Base-by-base conservation (phyloP, 2,113 vertebrate species). In the Eudyptes chrysolophus region DNA sequence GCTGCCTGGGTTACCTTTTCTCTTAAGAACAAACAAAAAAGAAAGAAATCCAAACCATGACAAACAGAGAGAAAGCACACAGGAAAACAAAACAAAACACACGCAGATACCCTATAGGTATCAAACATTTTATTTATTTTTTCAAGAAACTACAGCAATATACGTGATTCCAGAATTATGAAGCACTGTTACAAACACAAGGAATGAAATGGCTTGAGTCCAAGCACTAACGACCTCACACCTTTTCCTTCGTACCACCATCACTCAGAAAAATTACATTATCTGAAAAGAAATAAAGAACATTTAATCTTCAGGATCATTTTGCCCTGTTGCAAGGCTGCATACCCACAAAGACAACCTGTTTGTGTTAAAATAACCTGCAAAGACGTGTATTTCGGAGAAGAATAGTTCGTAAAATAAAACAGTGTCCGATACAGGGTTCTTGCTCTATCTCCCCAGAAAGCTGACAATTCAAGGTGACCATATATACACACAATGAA, bases 191-290 rank as follows among this genome's bases (percentile, higher is more conserved):
- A 38, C 38, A 86, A 93, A 57, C 25, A 44, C 86, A 86, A 96
- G 90, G 88, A 93, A 97, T 92, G 74, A 95, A 84, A 76, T 27
- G 51, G 25, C 94, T 69, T 69, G 26, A 46, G 25, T 97, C 64
- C 57, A 84, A 72, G 61, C 54, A 52, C 48, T 65, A 68, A 62
- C 0, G 34, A 46, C 48, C 61, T 99, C 98, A 99, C 10, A 32
- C 83, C 95, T 98, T 98, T 24, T 99, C 99, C 94, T 97, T 98
- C 2, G 91, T 1, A 24, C 98, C 3, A 74, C 97, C 98, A 60
- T 99, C 99, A 49, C 98, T 99, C 97, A 99, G 98, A 98, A 99
- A 99, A 96, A 99, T 97, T 51, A 99, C 99, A 96, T 99, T 99
- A 97, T 99, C 99, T 99, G 98, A 70, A 98, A 98, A 95, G 84